Evolutionary conservation across 2,888 invertebrate genomes (phyloP).

Genomic region (Dasypogon diadema): DNA sequence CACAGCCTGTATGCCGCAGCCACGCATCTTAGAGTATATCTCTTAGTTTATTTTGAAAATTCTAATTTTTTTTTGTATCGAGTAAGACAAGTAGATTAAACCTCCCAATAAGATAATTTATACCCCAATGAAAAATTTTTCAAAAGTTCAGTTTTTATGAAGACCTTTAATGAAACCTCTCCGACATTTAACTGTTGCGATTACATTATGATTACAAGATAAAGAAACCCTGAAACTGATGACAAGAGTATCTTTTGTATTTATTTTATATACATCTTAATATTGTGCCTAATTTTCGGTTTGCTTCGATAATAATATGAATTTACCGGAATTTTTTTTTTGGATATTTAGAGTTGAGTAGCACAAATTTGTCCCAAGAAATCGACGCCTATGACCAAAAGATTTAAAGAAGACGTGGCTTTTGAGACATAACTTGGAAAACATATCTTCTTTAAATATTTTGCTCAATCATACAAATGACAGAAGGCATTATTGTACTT

Average conservation of each 20-base stretch:
- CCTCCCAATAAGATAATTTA: conserved; percentile 24
- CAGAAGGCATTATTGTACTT: background rate
- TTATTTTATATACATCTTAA: background rate
- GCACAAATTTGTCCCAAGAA: conserved; percentile 67
- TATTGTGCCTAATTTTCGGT: background rate
- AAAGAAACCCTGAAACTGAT: conserved; percentile 6
- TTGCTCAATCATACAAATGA: background rate
- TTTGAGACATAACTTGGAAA: background rate
- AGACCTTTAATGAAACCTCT: background rate
- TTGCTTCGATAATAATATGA: background rate
- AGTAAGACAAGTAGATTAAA: conserved; percentile 35
- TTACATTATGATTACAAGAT: conserved; percentile 38
- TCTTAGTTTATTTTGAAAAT: conserved; percentile 51
- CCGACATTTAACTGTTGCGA: conserved; percentile 9
- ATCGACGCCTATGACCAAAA: conserved; percentile 64
- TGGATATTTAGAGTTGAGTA: conserved; percentile 54
- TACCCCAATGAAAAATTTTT: conserved; percentile 17
- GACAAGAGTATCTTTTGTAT: background rate
- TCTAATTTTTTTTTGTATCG: conserved; percentile 30
- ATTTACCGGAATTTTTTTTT: background rate
- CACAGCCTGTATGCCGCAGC: conserved; percentile 70
- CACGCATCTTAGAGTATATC: conserved; percentile 66
- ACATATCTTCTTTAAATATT: background rate
- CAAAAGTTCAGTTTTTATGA: conserved; percentile 16
- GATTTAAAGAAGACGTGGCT: background rate